Evolutionary conservation across 2,888 invertebrate genomes (phyloP), one percentile per base, ranked within the genome.

Genomic region (Drosophila bunnanda): DNA sequence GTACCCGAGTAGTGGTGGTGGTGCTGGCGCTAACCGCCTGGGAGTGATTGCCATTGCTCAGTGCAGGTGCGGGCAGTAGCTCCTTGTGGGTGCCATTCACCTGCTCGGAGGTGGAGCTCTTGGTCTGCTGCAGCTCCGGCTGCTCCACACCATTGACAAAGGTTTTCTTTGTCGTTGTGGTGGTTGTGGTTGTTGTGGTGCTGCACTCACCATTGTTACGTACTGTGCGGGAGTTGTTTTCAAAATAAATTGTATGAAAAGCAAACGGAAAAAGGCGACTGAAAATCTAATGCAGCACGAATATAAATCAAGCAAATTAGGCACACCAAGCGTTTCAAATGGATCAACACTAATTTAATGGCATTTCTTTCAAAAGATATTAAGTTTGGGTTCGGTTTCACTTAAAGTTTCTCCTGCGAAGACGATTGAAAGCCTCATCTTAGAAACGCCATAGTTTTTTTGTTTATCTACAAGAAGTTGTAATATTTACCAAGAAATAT

Each of bases 1-100:
- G 84, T 50, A 88, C n/a, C 1, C 75, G 75, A 12, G 80, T 82
- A 10, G 74, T 81, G n/a, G 77, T 73, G 59, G 58, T 76, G 62
- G 46, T 67, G 52, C 58, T 48, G 13, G 32, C 52, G 74, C 56
- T 36, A 13, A 46, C 39, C 17, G 61, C 38, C 32, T 61, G 46
- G 6, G 62, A 48, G 32, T 65, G 58, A 22, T 44, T 58, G 22
- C 64, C 74, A 54, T 64, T 73, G 22, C 30, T 57, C 36, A 44
- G 72, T 69, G 64, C 46, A 64, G 65, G 39, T 46, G 64, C 61
- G 3, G 57, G 13, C 41, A 36, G 50, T 8, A 20, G 25, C 54
- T 68, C 52, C 46, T 32, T 67, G 46, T 68, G 71, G 69, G 52
- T 54, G 38, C 62, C 60, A 52, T 62, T 65, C 43, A 64, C 69